A percentile compares a stretch with the other conserved stretches of the same genome.
Evolutionary conservation across 2,113 vertebrate species (phyloP).

Genomic region (Cochlearius cochlearius): DNA sequence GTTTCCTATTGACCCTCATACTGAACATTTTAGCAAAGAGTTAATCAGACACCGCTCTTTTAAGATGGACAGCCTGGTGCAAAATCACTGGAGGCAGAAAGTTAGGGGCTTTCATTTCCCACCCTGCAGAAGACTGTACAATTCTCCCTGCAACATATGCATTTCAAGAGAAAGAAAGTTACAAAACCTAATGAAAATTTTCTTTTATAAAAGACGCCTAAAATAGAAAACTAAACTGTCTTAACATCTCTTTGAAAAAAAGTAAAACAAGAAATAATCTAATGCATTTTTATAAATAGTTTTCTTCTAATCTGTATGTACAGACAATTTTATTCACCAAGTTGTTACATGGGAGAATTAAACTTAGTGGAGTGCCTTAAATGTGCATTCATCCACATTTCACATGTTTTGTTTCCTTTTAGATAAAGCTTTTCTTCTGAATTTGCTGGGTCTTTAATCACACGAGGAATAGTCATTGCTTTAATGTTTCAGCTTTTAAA

Average conservation of each 20-base stretch:
- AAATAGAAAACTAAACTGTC: neutral
- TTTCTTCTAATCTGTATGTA: neutral
- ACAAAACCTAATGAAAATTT: neutral
- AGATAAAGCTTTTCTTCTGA: neutral
- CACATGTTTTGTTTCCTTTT: neutral
- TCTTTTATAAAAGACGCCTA: neutral
- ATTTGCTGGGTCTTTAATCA: neutral
- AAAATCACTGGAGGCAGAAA: neutral
- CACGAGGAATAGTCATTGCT: neutral
- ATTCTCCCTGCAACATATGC: neutral
- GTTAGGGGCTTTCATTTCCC: neutral
- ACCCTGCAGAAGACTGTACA: neutral
- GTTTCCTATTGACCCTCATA: neutral
- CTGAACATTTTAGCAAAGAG: neutral
- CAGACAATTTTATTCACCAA: neutral
- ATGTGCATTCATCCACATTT: neutral
- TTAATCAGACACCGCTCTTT: neutral
- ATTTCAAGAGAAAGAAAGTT: neutral
- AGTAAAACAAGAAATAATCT: neutral
- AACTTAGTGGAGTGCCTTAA: neutral
- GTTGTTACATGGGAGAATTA: neutral
- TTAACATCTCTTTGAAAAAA: neutral
- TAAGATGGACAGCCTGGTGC: neutral
- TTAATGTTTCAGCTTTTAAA: neutral
- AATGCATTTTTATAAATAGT: neutral